These are phyloP conservation scores for Monochamus alternatus DNA, from an alignment of 2,888 invertebrate species.

Conservation along the genomic window DNA sequence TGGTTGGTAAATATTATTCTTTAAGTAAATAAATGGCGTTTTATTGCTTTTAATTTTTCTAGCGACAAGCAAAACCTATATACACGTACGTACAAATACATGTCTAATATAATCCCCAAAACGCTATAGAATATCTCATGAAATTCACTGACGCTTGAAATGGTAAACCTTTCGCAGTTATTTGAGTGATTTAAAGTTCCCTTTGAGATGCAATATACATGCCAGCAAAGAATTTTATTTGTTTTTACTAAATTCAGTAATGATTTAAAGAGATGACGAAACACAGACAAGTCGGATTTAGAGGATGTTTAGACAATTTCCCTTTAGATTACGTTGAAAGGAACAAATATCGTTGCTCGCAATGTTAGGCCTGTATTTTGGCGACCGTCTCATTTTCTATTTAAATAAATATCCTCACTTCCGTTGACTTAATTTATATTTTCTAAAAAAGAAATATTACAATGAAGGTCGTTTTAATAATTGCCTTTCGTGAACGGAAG, in stretches of 20 bases:
- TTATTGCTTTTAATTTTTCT: constrained; percentile 10
- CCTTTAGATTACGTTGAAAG: constrained; percentile 22
- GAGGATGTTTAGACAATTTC: constrained; percentile 35
- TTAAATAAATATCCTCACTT: constrained; percentile 9
- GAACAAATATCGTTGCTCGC: constrained; percentile 26
- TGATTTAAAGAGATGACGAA: constrained; percentile 25
- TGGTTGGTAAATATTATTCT: constrained; percentile 24
- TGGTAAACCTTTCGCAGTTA: background rate
- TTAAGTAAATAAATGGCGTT: constrained; percentile 9
- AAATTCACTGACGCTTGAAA: constrained; percentile 4
- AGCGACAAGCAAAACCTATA: background rate
- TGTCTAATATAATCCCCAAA: background rate
- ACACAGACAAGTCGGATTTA: constrained; percentile 18
- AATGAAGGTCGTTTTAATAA: background rate
- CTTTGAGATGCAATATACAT: background rate
- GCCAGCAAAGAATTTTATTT: constrained; percentile 21
- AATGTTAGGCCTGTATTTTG: constrained; percentile 7
- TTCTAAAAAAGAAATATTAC: background rate
- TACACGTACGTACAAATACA: background rate
- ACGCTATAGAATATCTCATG: background rate
- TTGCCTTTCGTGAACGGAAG: background rate
- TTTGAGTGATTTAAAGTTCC: background rate
- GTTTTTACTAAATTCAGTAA: constrained; percentile 1
- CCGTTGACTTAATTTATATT: constrained; percentile 1
- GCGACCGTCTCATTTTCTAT: background rate